Evolutionary conservation across 2,888 invertebrate species (phyloP).

Genomic region (Ormia ochracea): DNA sequence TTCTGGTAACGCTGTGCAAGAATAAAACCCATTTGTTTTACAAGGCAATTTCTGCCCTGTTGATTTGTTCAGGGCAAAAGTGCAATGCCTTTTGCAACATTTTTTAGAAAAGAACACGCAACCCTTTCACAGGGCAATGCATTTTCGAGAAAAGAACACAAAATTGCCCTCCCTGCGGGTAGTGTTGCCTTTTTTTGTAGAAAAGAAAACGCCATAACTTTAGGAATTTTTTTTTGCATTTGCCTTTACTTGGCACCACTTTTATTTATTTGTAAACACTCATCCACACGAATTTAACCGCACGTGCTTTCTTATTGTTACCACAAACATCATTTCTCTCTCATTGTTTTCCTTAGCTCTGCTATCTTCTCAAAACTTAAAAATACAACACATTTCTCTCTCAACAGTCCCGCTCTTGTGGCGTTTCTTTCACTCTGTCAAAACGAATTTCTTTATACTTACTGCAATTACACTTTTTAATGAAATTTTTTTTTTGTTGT

Average conservation of each 20-base stretch:
- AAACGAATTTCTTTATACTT: constrained; percentile 33
- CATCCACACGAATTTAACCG: background rate
- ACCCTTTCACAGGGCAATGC: no score
- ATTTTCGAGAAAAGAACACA: no score
- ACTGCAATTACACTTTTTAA: constrained; percentile 32
- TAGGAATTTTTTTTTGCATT: background rate
- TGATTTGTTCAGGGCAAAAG: no score
- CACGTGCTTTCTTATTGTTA: constrained; percentile 54
- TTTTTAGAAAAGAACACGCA: no score
- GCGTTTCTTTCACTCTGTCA: background rate
- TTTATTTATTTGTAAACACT: constrained; percentile 27
- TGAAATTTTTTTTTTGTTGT: background rate
- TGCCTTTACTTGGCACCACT: constrained; percentile 19
- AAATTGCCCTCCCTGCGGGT: no score
- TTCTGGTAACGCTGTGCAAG: no score
- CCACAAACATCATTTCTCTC: background rate
- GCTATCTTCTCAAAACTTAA: background rate
- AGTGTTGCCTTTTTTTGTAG: no score
- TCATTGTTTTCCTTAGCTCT: background rate
- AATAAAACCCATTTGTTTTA: no score
- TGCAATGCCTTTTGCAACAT: no score
- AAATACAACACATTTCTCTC: constrained; percentile 3
- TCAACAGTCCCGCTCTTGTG: background rate
- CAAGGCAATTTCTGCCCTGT: no score
- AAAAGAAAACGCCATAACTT: background rate